Percentiles rank a stretch among this genome's conserved stretches.
Conservation (phyloP, 2,113 vertebrate species). For the Paradoxurus hermaphroditus region DNA sequence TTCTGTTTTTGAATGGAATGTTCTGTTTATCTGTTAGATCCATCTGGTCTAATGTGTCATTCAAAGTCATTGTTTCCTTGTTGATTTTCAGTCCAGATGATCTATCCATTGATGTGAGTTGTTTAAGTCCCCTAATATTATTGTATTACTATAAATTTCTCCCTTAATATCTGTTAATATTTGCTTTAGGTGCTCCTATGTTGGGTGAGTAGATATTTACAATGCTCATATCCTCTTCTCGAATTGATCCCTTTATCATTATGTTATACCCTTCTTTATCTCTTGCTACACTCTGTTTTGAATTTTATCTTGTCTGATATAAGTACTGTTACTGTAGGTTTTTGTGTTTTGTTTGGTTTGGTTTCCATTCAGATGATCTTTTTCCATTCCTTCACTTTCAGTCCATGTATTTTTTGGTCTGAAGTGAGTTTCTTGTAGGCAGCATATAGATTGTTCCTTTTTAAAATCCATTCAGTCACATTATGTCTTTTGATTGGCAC, state of each 20-base stretch:
- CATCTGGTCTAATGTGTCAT: not conserved
- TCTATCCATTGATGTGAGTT: not conserved
- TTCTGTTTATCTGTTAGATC: not conserved
- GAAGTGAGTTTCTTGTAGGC: not conserved
- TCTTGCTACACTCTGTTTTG: not conserved
- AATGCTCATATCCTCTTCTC: not conserved
- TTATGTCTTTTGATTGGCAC: not conserved
- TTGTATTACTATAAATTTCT: not conserved
- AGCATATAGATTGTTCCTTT: not conserved
- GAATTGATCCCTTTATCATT: not conserved
- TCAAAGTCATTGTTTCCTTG: not conserved
- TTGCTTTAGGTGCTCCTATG: not conserved
- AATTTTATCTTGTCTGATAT: not conserved
- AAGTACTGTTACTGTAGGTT: too few species aligned
- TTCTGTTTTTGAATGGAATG: not conserved
- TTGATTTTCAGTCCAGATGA: not conserved
- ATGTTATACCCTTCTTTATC: not conserved
- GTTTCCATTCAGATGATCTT: not conserved
- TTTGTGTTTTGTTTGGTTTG: too few species aligned
- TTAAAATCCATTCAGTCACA: not conserved
- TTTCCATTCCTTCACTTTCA: not conserved
- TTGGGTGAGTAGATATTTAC: not conserved
- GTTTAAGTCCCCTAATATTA: not conserved
- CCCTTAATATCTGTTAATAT: not conserved
- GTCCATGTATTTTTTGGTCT: not conserved